phyloP scores from a whole-genome alignment of 53 echinoderm and acorn worm genomes.

The Stichopus horrens region DNA sequence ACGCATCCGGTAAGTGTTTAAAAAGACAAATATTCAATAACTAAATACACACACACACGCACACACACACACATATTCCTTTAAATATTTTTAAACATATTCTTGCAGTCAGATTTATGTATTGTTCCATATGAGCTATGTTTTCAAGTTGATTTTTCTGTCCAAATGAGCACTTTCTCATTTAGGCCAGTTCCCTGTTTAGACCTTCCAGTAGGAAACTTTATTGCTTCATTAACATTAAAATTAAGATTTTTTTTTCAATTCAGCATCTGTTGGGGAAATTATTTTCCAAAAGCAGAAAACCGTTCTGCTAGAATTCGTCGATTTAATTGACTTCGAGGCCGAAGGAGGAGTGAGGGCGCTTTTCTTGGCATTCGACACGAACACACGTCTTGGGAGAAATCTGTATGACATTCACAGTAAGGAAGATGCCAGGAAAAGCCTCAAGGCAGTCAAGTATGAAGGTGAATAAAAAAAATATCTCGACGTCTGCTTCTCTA shows the following conservation, averaged over 20 bases:
- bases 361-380: constrained; percentile 56
- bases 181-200: too few relatives aligned
- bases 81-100: too few relatives aligned
- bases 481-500: not conserved
- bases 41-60: too few relatives aligned
- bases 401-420: constrained; percentile 75
- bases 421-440: constrained; percentile 52
- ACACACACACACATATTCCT: too few relatives aligned
- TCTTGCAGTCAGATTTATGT: too few relatives aligned
- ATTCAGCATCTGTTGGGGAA: constrained; percentile 47
- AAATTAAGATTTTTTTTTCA: not conserved
- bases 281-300: constrained; percentile 44
- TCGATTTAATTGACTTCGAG: constrained; percentile 52
- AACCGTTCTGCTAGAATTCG: constrained; percentile 51
- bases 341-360: constrained; percentile 68
- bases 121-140: too few relatives aligned
- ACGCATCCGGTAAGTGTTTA: constrained; percentile 67
- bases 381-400: constrained; percentile 51
- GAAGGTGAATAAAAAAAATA: constrained; percentile 54
- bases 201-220: too few relatives aligned
- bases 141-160: too few relatives aligned
- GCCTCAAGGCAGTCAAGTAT: constrained; percentile 52
- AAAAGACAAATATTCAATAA: not conserved
- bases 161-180: too few relatives aligned
- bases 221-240: too few relatives aligned